Conservation (phyloP, 2,797 vertebrate species). For the Malacoctenus gilli region DNA sequence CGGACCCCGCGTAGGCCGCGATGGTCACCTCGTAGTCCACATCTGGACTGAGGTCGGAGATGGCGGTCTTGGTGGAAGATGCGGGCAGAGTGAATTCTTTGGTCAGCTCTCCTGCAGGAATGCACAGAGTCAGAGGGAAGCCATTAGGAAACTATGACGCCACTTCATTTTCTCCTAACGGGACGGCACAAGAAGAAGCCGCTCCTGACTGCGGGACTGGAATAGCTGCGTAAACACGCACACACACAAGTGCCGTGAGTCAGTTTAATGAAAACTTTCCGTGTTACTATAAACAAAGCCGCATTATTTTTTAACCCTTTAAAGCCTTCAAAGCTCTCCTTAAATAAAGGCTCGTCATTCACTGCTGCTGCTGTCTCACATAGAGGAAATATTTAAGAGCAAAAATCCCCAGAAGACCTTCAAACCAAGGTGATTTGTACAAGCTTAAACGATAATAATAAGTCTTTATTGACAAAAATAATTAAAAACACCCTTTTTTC, state of each 20-base stretch:
- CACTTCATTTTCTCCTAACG: constrained; percentile 51
- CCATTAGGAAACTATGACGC: constrained; percentile 65
- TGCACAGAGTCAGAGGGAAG: constrained; percentile 55
- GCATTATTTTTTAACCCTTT: constrained; percentile 30
- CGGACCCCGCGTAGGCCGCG: constrained; percentile 82
- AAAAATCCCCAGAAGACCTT: neutral
- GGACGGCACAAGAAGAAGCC: constrained; percentile 29
- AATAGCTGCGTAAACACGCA: constrained; percentile 40
- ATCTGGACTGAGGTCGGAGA: constrained; percentile 88
- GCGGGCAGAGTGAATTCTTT: constrained; percentile 89
- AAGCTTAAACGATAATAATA: neutral
- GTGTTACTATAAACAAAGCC: constrained; percentile 24
- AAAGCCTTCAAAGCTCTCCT: constrained; percentile 3
- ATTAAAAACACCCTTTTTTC: too few species aligned
- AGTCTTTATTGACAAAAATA: too few species aligned
- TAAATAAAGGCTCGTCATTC: neutral
- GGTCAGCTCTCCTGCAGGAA: constrained; percentile 84
- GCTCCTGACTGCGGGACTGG: constrained; percentile 45
- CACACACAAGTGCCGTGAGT: constrained; percentile 26
- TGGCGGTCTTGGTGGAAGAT: constrained; percentile 85
- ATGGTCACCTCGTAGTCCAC: constrained; percentile 89
- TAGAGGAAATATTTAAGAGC: neutral
- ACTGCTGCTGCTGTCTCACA: neutral
- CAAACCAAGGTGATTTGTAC: too few species aligned
- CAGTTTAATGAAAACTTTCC: constrained; percentile 51